Percentiles rank a stretch among this genome's conserved stretches.
Conservation (phyloP, 2,888 invertebrate species). For the Drosophila buzzatii region DNA sequence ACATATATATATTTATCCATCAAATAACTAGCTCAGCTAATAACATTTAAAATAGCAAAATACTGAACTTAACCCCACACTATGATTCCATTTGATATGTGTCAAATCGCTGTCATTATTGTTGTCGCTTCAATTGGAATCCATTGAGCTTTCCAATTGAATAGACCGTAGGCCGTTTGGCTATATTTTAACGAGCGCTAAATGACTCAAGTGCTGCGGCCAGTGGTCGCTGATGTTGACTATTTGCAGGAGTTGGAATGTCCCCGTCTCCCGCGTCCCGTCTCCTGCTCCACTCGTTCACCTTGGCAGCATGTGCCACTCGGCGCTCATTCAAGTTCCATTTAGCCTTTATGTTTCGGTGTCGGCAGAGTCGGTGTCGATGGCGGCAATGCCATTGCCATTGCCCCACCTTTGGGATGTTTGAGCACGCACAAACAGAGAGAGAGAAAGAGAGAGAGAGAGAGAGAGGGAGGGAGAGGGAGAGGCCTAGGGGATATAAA, state of each 20-base stretch:
- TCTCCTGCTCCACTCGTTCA: neutral
- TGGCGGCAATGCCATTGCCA: conserved; percentile 45
- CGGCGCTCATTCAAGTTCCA: conserved; percentile 69
- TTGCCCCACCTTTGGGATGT: conserved; percentile 60
- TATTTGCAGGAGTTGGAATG: conserved; percentile 8
- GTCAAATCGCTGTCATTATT: conserved; percentile 18
- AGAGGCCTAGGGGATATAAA: conserved; percentile 37
- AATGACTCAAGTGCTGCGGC: conserved; percentile 51
- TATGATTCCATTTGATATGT: neutral
- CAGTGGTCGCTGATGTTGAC: conserved; percentile 30
- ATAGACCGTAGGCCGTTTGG: conserved; percentile 43
- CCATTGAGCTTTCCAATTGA: conserved; percentile 67
- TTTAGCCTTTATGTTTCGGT: conserved; percentile 71
- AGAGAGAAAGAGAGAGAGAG: too few relatives aligned
- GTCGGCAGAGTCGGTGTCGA: conserved; percentile 24
- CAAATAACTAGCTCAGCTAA: too few relatives aligned
- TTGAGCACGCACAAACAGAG: conserved; percentile 38
- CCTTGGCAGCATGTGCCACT: conserved; percentile 42
- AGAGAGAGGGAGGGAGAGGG: too few relatives aligned
- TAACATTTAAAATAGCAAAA: too few relatives aligned
- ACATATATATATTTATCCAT: too few relatives aligned
- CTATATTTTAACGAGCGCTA: conserved; percentile 55
- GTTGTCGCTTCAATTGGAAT: conserved; percentile 65
- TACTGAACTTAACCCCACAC: too few relatives aligned
- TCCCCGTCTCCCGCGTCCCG: neutral